Percentiles rank a stretch among this genome's conserved stretches.
Conservation (phyloP, 2,888 invertebrate species). For the Mechanitis mazaeus region DNA sequence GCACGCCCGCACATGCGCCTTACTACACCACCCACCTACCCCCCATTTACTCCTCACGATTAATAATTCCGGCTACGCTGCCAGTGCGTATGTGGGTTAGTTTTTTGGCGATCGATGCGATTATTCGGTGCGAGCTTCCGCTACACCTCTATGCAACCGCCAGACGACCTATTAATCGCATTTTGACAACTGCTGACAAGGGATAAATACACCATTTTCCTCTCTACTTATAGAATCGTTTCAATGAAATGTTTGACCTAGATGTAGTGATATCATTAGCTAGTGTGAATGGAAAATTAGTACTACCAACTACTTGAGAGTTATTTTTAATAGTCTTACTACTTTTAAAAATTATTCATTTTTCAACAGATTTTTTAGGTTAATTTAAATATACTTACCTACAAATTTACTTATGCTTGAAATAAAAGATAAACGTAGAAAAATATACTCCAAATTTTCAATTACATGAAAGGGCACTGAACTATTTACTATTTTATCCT, state of each 20-base stretch:
- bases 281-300: neutral
- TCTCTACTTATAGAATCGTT: neutral
- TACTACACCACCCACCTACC: conserved; percentile 47
- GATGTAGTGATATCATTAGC: conserved; percentile 7
- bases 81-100: conserved; percentile 77
- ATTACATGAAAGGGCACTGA: neutral
- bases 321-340: conserved; percentile 6
- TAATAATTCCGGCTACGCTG: conserved; percentile 76
- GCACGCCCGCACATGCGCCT: conserved; percentile 59
- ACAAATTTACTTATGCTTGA: no score
- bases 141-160: conserved; percentile 57
- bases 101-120: conserved; percentile 76
- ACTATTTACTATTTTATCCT: neutral
- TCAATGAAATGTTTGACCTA: conserved; percentile 1
- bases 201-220: neutral
- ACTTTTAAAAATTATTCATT: neutral
- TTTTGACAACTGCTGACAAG: conserved; percentile 20
- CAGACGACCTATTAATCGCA: conserved; percentile 58
- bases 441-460: no score
- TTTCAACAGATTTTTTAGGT: no score
- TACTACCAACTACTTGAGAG: conserved; percentile 1
- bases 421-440: no score
- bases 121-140: conserved; percentile 69
- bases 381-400: no score
- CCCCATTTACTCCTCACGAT: conserved; percentile 67